Base-by-base conservation (phyloP, 2,113 vertebrate species). In the Elanoides forficatus region DNA sequence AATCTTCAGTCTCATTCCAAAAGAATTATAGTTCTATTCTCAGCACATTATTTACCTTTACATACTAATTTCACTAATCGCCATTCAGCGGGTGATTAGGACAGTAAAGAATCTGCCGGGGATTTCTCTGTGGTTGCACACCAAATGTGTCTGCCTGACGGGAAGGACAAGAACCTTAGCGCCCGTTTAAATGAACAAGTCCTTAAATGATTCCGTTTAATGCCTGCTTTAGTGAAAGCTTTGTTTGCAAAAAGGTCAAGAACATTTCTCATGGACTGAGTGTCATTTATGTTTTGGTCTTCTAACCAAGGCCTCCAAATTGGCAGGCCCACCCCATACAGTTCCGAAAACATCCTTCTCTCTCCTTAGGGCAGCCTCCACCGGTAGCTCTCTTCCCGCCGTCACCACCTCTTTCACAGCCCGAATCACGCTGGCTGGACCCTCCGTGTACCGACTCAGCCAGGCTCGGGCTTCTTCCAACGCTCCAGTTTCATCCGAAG, bases 291-390 rank as follows among this genome's bases (percentile, higher is more conserved):
- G 98, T 97, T 99, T 99, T 97, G 53, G 96, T 95, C 65, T 94
- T 90, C 97, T 96, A 92, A 96, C 96, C 97, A 99, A 84, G 9
- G 99, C 99, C 91, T 99, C 94, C 82, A 99, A 91, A 95, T 99
- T 99, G 62, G 98, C 99, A 19, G 98, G 98, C 12, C 98, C 99
- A 4, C 99, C 99, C 99, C 99, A 99, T 26, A 99, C 95, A 6
- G 98, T 99, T 92, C 99, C 99, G 53, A 99, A 98, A 66, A 99
- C 81, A 29, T 98, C 98, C 93, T 98, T 99, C 97, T 99, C 99
- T 11, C 92, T 97, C 95, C 97, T 98, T 88, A 99, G 97, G 43
- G 99, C 98, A n/a, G 98, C 98, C 36, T 98, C 97, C 68, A 99
- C 89, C 1, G 97, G 97, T 14, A 99, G 98, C 91, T 99, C 99